These are phyloP conservation scores for Lasius fuliginosus DNA, from an alignment of 2,888 invertebrate genomes.

Conservation along the genomic window DNA sequence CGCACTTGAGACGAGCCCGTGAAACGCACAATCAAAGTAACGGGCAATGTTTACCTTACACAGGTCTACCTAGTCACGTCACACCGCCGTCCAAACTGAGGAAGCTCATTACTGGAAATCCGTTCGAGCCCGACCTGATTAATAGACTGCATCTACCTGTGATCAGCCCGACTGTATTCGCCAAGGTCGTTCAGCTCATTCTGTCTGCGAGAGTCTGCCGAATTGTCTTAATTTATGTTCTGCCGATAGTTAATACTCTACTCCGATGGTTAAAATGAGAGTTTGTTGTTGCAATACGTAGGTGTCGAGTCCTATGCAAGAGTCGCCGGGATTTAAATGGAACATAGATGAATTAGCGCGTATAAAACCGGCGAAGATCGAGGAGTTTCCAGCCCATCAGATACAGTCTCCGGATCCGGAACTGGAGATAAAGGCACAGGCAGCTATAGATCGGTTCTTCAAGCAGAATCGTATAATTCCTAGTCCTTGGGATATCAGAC, in stretches of 20 bases:
- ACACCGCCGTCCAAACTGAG: slow-evolving; percentile 89
- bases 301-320: slow-evolving; percentile 83
- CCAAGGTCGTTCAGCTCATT: slow-evolving; percentile 73
- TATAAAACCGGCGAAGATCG: slow-evolving; percentile 91
- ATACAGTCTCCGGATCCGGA: slow-evolving; percentile 89
- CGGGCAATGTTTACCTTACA: slow-evolving; percentile 72
- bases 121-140: slow-evolving; percentile 90
- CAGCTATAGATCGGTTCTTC: slow-evolving; percentile 90
- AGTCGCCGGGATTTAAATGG: slow-evolving; percentile 89
- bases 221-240: slow-evolving; percentile 77
- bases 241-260: background rate
- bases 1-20: slow-evolving; percentile 58
- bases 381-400: slow-evolving; percentile 89
- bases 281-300: slow-evolving; percentile 71
- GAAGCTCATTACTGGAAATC: slow-evolving; percentile 88
- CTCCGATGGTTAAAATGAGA: slow-evolving; percentile 19
- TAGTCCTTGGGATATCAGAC: slow-evolving; percentile 87
- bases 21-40: slow-evolving; percentile 62
- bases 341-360: slow-evolving; percentile 91
- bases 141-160: slow-evolving; percentile 90
- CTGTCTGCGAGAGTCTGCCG: background rate
- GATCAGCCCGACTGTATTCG: slow-evolving; percentile 88
- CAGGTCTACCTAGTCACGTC: slow-evolving; percentile 85
- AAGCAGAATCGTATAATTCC: slow-evolving; percentile 88
- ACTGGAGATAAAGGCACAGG: slow-evolving; percentile 89